These are phyloP conservation scores for Dyspetes luteomarginatus DNA, from an alignment of 2,888 invertebrate species.

Conservation along the genomic window DNA sequence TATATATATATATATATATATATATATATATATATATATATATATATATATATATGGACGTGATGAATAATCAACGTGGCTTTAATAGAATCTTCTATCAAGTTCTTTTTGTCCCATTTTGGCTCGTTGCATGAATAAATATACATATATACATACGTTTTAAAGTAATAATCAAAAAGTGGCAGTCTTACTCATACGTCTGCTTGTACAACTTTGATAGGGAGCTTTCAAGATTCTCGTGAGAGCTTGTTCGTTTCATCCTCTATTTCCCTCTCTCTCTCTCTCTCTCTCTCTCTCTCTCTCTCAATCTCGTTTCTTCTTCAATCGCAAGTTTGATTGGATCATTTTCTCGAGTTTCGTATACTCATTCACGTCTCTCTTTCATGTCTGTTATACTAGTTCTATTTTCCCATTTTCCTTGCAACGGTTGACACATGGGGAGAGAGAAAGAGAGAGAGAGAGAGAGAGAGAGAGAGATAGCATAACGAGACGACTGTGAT, in stretches of 20 bases:
- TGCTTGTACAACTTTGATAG: slow-evolving; percentile 46
- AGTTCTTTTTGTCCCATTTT: not conserved
- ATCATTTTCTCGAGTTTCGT: slow-evolving; percentile 57
- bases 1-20: no score
- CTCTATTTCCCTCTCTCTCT: not conserved
- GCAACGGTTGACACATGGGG: slow-evolving; percentile 18
- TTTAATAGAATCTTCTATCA: no score
- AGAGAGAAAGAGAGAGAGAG: no score
- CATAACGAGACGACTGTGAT: slow-evolving; percentile 13
- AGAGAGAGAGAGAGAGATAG: slow-evolving; percentile 19
- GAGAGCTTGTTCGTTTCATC: slow-evolving; percentile 15
- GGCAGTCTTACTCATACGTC: slow-evolving; percentile 25
- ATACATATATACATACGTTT: not conserved
- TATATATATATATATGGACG: no score
- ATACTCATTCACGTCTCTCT: not conserved
- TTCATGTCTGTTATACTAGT: slow-evolving; percentile 8
- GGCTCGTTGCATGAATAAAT: not conserved
- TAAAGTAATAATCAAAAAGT: slow-evolving; percentile 41
- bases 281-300: not conserved
- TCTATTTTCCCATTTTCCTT: slow-evolving; percentile 7
- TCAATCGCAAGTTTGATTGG: slow-evolving; percentile 63
- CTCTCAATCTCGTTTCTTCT: slow-evolving; percentile 27
- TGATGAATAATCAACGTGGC: no score
- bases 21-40: no score
- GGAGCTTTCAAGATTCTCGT: slow-evolving; percentile 16